Conservation (phyloP, 2,113 vertebrate genomes). For the Diadophis punctatus region DNA sequence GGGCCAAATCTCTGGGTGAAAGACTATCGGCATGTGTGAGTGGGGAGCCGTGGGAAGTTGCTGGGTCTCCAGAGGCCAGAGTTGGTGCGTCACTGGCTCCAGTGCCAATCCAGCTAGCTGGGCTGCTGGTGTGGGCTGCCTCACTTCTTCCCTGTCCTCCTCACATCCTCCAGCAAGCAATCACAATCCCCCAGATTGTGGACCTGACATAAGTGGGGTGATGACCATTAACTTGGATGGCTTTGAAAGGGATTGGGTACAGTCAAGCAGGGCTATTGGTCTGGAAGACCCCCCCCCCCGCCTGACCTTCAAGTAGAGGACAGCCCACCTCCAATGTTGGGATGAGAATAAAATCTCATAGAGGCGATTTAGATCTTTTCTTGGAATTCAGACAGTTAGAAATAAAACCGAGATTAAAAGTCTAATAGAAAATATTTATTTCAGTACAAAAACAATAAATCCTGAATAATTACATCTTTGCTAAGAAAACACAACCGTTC, state of each 20-base stretch:
- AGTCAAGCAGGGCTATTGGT: not conserved
- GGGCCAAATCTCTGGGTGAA: not conserved
- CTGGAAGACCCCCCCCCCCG: not conserved
- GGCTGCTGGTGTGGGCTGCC: not conserved
- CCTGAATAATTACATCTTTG: too few relatives aligned
- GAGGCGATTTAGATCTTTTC: too few relatives aligned
- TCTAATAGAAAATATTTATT: too few relatives aligned
- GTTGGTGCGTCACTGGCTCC: not conserved
- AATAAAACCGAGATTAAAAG: too few relatives aligned
- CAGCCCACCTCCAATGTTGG: too few relatives aligned
- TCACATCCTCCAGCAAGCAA: not conserved
- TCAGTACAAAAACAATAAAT: too few relatives aligned
- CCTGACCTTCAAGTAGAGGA: not conserved
- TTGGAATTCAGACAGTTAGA: too few relatives aligned
- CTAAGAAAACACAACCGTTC: too few relatives aligned
- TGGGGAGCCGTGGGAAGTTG: not conserved
- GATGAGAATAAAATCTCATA: too few relatives aligned
- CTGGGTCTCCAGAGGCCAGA: not conserved
- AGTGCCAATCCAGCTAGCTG: not conserved
- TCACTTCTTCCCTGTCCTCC: too few relatives aligned
- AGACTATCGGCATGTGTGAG: not conserved
- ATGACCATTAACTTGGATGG: not conserved
- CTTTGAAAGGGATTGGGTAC: not conserved
- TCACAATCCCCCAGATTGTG: not conserved
- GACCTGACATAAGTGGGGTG: not conserved